Conservation (phyloP, 2,797 vertebrate genomes). For the Hydrophis major region DNA sequence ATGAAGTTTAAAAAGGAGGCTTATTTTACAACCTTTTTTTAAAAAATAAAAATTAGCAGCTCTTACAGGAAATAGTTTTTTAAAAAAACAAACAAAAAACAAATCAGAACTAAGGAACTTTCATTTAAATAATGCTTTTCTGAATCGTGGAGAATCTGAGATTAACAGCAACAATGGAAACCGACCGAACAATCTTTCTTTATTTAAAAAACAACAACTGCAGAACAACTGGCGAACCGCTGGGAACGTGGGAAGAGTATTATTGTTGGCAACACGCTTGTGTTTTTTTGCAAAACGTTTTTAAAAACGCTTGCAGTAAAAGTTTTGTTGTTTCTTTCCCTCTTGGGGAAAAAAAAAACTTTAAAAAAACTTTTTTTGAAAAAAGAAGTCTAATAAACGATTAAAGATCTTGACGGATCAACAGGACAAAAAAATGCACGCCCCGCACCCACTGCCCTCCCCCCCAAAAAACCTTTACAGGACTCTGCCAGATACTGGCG, state of each 20-base stretch:
- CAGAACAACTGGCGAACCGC: slow-evolving; percentile 68
- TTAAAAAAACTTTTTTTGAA: slow-evolving; percentile 75
- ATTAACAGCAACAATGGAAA: neutral
- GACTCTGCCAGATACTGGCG: slow-evolving; percentile 47
- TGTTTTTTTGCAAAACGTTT: slow-evolving; percentile 56
- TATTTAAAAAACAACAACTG: neutral
- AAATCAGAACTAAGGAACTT: slow-evolving; percentile 73
- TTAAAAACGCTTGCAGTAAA: slow-evolving; percentile 61
- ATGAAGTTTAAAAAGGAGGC: slow-evolving; percentile 80
- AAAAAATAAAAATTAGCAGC: slow-evolving; percentile 85
- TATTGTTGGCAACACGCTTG: slow-evolving; percentile 47
- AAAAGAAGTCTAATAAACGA: slow-evolving; percentile 88
- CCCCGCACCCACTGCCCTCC: neutral
- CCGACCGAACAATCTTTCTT: too few relatives aligned
- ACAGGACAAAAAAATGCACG: slow-evolving; percentile 71
- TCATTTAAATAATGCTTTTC: slow-evolving; percentile 71
- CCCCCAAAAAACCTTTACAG: slow-evolving; percentile 33
- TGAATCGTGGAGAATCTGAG: slow-evolving; percentile 58
- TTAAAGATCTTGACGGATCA: slow-evolving; percentile 86
- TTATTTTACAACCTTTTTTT: slow-evolving; percentile 72
- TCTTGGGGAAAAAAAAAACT: slow-evolving; percentile 14
- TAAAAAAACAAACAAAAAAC: too few relatives aligned
- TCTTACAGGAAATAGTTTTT: slow-evolving; percentile 78
- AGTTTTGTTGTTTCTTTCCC: slow-evolving; percentile 38
- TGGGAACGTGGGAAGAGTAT: slow-evolving; percentile 42